Evolutionary conservation across 2,113 vertebrate species (phyloP), one percentile per base, ranked within the genome.

Genomic region (Aix galericulata): DNA sequence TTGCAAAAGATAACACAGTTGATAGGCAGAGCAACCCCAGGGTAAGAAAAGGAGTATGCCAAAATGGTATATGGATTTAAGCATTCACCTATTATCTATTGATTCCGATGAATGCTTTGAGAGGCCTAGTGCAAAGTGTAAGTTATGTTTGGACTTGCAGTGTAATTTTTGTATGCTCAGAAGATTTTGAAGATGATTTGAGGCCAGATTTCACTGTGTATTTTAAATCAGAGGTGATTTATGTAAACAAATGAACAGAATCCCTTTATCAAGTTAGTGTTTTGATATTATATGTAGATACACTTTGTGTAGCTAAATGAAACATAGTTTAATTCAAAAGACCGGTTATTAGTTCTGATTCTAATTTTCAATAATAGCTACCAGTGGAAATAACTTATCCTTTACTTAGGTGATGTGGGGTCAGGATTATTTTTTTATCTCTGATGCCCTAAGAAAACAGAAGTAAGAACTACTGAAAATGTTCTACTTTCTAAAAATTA

Each of bases 141-240:
- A 82, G 32, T 80, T 79, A 7, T 62, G 16, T 26, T 60, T 17
- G 42, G 48, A 60, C 21, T 82, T 71, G 21, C 5, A 1, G 20
- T 50, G 5, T 46, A 27, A 67, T 55, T 89, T 92, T 67, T 59
- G 13, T 34, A 8, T 90, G 25, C 59, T 92, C 46, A 52, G 38
- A 74, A 74, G 29, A n/a, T 68, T 17, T 56, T 64, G n/a, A 90
- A 78, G 86, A 58, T 81, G 0, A 3, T 88, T 55, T 75, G 20
- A 86, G 42, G 64, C 25, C 1, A 0, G 8, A 36, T 83, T 86
- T 81, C 26, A 71, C 29, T 42, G 17, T 3, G 9, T 40, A 17
- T 84, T 94, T 94, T 82, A 78, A 77, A 91, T 23, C 36, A 75
- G 40, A 78, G 20, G 22, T 52, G 42, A 34, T 60, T 71, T 5